A percentile compares a stretch with the other conserved stretches of the same genome.
Conservation (phyloP, 2,113 vertebrate genomes). For the Phasianus colchicus region DNA sequence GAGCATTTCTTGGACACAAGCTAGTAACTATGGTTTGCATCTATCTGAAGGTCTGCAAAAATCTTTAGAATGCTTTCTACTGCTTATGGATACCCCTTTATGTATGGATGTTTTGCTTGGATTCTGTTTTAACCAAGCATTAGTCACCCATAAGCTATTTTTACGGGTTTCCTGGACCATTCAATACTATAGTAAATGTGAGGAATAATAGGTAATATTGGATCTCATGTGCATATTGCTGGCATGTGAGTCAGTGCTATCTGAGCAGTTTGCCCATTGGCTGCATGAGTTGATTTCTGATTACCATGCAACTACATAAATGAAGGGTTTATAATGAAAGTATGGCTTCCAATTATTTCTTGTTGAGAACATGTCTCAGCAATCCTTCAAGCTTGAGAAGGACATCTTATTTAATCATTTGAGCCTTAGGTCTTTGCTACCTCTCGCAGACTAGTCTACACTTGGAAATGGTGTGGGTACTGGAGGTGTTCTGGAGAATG, state of each 20-base stretch:
- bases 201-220: not conserved
- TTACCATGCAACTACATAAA: not conserved
- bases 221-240: fast-evolving
- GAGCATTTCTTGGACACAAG: not conserved
- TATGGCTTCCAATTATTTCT: not conserved
- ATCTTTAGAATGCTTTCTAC: not conserved
- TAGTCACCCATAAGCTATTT: not conserved
- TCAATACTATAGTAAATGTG: not conserved
- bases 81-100: not conserved
- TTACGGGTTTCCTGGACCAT: not conserved
- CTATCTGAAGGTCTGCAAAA: not conserved
- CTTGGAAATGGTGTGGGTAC: not conserved
- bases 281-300: not conserved
- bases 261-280: not conserved
- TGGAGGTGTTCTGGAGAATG: not conserved
- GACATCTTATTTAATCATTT: not conserved
- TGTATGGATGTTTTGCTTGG: not conserved
- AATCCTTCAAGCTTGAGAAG: not conserved
- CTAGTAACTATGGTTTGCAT: not conserved
- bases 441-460: not conserved
- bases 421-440: not conserved
- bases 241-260: not conserved
- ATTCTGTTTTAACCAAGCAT: not conserved
- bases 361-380: not conserved
- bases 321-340: not conserved